Percentiles rank a stretch among this genome's conserved stretches.
phyloP scores from a whole-genome alignment of 2,113 vertebrate genomes.

The Leucopsar rothschildi region DNA sequence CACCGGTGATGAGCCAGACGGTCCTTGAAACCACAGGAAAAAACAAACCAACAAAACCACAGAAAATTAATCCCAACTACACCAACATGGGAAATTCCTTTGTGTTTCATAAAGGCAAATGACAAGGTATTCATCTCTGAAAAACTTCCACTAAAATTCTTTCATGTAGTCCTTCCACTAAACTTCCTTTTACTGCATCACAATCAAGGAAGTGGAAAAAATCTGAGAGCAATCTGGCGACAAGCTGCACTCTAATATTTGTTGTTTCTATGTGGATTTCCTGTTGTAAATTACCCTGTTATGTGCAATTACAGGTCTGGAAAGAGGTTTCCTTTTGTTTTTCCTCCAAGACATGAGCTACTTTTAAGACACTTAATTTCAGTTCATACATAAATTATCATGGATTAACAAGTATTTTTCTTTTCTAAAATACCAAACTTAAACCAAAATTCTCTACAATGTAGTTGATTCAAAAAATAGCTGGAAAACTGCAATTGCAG shows the following conservation, averaged over 20 bases:
- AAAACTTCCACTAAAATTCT: background rate
- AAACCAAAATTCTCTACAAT: background rate
- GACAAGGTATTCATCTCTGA: background rate
- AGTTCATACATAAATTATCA: background rate
- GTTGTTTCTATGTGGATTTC: background rate
- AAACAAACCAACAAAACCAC: background rate
- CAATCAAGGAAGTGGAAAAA: background rate
- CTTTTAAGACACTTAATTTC: background rate
- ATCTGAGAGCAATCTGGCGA: background rate
- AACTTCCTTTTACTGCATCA: background rate
- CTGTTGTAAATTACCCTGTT: background rate
- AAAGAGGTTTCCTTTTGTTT: background rate
- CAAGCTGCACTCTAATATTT: background rate
- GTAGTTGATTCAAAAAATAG: background rate
- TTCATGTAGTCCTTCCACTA: background rate
- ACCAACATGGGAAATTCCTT: background rate
- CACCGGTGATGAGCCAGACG: slow-evolving; percentile 89
- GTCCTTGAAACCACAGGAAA: slow-evolving; percentile 64
- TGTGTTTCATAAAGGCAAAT: background rate
- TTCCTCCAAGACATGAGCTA: background rate
- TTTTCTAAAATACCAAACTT: background rate
- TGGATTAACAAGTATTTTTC: background rate
- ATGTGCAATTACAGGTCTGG: background rate
- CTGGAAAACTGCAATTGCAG: background rate
- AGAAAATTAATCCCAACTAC: background rate